Evolutionary conservation across 37 sponge, comb jelly and placozoan species (phyloP), one percentile per base, ranked within the genome.

Genomic region (Halisarca cf. caerulea): DNA sequence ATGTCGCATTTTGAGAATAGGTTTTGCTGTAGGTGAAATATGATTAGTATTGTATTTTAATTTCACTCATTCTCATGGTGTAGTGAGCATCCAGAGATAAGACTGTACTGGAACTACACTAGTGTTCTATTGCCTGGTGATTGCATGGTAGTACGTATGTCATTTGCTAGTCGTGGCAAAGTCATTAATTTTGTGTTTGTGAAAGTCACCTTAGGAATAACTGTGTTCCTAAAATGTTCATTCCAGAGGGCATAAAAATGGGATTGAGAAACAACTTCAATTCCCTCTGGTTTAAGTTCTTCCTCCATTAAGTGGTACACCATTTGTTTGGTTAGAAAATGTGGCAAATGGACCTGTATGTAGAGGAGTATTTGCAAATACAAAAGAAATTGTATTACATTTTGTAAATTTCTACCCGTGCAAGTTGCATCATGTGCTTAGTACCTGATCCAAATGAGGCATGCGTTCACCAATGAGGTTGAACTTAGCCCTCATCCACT

Each of bases 391-490:
- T n/a, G n/a, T n/a, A n/a, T n/a, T n/a, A n/a, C n/a, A n/a, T n/a
- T n/a, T n/a, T n/a, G n/a, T n/a, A n/a, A n/a, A n/a, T n/a, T n/a
- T n/a, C n/a, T n/a, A n/a, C n/a, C n/a, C n/a, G n/a, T n/a, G n/a
- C n/a, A n/a, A n/a, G n/a, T n/a, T n/a, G n/a, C n/a, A n/a, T n/a
- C n/a, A n/a, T n/a, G n/a, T n/a, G n/a, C n/a, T n/a, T n/a, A n/a
- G n/a, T n/a, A 24, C 18, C 66, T 64, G 66, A 64, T 64, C 66
- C 9, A 64, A n/a, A 64, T 64, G 66, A 23, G 66, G 66, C 66
- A 64, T 64, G 8, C 23, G 14, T 18, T 64, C 66, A 24, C 66
- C 27, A 25, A 64, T 64, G 8, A 64, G 23, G 27, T 64, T 64
- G 28, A 64, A 64, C 66, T 64, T 64, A 9, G 28, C 27, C 28